These are phyloP conservation scores for Tenrec ecaudatus DNA, from an alignment of 2,113 vertebrate genomes.

Conservation along the genomic window DNA sequence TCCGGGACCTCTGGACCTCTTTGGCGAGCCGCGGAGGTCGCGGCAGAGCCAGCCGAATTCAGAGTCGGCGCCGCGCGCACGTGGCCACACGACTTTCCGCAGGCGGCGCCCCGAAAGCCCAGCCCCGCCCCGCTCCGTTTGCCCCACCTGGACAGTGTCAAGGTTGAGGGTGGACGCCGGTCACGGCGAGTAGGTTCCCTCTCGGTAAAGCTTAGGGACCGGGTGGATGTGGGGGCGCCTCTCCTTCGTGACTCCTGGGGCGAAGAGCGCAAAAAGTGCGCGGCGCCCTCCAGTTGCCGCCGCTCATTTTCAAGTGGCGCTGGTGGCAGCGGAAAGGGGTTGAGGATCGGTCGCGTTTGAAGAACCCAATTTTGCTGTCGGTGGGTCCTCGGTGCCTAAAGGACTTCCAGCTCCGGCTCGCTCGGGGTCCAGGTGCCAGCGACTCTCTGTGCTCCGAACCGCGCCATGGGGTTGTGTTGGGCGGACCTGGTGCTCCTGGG, in stretches of 20 bases:
- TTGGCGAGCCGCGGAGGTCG: not conserved
- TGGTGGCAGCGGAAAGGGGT: not conserved
- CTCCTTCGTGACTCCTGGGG: not conserved
- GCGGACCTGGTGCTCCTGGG: conserved; percentile 9
- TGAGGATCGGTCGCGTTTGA: conserved; percentile 7
- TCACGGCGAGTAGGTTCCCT: not conserved
- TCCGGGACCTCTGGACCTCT: conserved; percentile 4
- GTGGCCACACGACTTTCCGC: conserved; percentile 43
- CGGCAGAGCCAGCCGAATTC: conserved; percentile 31
- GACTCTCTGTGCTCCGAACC: not conserved
- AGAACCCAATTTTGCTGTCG: not conserved
- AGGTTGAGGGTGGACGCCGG: conserved; percentile 40
- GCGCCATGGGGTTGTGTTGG: not conserved
- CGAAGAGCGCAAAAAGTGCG: not conserved
- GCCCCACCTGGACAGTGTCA: not conserved
- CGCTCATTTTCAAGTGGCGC: not conserved
- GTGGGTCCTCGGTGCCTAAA: not conserved
- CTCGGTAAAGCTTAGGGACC: not conserved
- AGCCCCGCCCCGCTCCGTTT: conserved; percentile 34
- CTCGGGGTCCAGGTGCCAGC: not conserved
- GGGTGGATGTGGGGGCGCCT: not conserved
- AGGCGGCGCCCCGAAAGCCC: conserved; percentile 30
- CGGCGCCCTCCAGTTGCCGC: not conserved
- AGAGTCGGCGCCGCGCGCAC: conserved; percentile 43
- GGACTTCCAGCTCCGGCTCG: conserved; percentile 42